phyloP scores from a whole-genome alignment of 2,888 invertebrate genomes.

The Eulithis testata region DNA sequence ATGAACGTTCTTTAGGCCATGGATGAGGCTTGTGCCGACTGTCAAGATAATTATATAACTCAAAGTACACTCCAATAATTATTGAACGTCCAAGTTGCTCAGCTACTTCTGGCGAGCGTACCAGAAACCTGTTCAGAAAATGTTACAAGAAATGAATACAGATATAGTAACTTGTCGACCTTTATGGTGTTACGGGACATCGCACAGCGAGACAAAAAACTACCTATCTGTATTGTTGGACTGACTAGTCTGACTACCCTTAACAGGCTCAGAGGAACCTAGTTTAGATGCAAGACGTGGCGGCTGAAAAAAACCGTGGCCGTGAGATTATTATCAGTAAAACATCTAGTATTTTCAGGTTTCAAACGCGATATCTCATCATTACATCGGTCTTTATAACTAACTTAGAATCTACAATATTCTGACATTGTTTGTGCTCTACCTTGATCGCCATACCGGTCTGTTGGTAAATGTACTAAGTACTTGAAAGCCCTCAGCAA shows the following conservation, averaged over 20 bases:
- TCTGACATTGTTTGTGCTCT: too few species aligned
- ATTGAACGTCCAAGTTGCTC: conserved; percentile 6
- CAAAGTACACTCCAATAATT: not conserved
- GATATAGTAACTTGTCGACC: conserved; percentile 32
- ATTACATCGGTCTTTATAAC: too few species aligned
- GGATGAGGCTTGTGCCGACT: too few species aligned
- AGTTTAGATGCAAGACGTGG: conserved; percentile 21
- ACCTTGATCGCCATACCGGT: too few species aligned
- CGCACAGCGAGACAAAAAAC: conserved; percentile 22
- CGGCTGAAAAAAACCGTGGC: conserved; percentile 15
- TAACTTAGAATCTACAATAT: too few species aligned
- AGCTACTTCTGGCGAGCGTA: conserved; percentile 16
- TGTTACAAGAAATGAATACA: conserved; percentile 30
- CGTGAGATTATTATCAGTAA: conserved; percentile 15
- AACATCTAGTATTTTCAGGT: conserved; percentile 14
- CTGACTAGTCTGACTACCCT: not conserved
- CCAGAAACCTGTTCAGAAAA: conserved; percentile 31
- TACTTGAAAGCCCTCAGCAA: too few species aligned
- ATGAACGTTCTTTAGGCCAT: too few species aligned
- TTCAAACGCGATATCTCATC: not conserved
- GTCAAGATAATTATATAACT: too few species aligned
- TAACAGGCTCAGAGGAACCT: conserved; percentile 21
- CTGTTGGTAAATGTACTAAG: too few species aligned
- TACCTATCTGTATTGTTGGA: conserved; percentile 21
- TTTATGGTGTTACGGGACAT: conserved; percentile 32